Percentiles rank a stretch among this genome's conserved stretches.
Conservation (phyloP, 2,888 invertebrate species). For the Apoda limacodes region DNA sequence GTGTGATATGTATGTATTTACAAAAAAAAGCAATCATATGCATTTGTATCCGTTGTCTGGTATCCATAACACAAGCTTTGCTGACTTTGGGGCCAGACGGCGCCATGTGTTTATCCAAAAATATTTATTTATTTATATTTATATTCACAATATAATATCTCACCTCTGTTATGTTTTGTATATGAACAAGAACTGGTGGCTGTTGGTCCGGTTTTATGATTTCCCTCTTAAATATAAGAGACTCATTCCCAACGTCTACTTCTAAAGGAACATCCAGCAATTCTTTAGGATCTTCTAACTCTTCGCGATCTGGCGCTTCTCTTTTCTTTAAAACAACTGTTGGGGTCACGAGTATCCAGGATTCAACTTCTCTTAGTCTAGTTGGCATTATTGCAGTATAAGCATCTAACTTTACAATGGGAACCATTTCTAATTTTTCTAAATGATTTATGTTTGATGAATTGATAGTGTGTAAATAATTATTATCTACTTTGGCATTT, state of each 20-base stretch:
- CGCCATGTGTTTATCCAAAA: no score
- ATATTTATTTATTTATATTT: neutral
- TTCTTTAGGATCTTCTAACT: slow-evolving; percentile 28
- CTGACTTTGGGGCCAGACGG: no score
- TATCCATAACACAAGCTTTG: no score
- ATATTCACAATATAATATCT: slow-evolving; percentile 22
- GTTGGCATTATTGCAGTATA: slow-evolving; percentile 36
- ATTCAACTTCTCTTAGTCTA: slow-evolving; percentile 36
- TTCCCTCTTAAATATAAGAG: slow-evolving; percentile 50
- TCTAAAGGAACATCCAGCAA: slow-evolving; percentile 54
- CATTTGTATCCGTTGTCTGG: no score
- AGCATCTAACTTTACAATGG: slow-evolving; percentile 28
- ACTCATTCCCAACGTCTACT: slow-evolving; percentile 43
- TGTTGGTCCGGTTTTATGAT: slow-evolving; percentile 61
- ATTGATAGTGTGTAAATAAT: neutral
- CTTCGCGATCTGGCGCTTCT: slow-evolving; percentile 35
- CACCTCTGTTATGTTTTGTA: slow-evolving; percentile 74
- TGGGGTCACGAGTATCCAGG: slow-evolving; percentile 54
- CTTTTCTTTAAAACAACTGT: slow-evolving; percentile 44
- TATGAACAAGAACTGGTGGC: slow-evolving; percentile 73
- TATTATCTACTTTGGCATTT: slow-evolving; percentile 15
- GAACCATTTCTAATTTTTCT: slow-evolving; percentile 29
- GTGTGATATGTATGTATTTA: no score
- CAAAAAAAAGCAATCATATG: no score
- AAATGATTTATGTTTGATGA: slow-evolving; percentile 13